phyloP scores from a whole-genome alignment of 1,140 invertebrate species.

The Anagrus nilaparvatae region DNA sequence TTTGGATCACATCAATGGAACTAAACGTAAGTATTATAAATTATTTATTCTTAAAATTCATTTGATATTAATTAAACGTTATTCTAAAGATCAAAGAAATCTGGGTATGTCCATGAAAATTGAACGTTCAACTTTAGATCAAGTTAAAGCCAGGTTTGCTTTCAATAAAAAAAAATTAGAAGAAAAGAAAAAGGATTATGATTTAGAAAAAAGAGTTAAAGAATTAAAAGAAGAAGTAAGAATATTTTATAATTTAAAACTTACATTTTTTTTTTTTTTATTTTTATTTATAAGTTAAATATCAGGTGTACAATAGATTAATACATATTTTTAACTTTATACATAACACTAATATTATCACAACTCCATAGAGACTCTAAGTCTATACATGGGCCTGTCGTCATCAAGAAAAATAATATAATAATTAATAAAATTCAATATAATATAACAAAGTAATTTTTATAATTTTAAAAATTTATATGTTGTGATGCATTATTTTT shows the following conservation, averaged over 20 bases:
- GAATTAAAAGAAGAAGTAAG: conserved; percentile 87
- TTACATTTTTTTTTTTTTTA: conserved; percentile 3
- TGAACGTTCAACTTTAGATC: conserved; percentile 88
- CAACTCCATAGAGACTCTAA: too few species aligned
- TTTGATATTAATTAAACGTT: background rate
- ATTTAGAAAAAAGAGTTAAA: conserved; percentile 79
- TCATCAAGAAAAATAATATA: too few species aligned
- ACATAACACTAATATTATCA: too few species aligned
- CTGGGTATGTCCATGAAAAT: conserved; percentile 99
- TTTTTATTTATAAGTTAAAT: background rate
- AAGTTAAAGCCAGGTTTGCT: conserved; percentile 91
- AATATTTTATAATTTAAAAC: background rate
- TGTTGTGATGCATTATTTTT: too few species aligned
- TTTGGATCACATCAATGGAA: conserved; percentile 98
- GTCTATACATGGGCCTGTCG: too few species aligned
- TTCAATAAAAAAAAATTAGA: conserved; percentile 89
- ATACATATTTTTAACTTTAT: too few species aligned
- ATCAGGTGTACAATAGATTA: too few species aligned
- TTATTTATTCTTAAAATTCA: conserved; percentile 1
- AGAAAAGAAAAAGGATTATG: conserved; percentile 94
- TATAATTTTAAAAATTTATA: too few species aligned
- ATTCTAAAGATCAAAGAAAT: conserved; percentile 79
- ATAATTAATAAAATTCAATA: too few species aligned
- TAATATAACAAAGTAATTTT: too few species aligned
- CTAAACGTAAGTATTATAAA: conserved; percentile 66